phyloP scores from a whole-genome alignment of 2,888 invertebrate genomes.

The Sinopyrophorus schimmeli region DNA sequence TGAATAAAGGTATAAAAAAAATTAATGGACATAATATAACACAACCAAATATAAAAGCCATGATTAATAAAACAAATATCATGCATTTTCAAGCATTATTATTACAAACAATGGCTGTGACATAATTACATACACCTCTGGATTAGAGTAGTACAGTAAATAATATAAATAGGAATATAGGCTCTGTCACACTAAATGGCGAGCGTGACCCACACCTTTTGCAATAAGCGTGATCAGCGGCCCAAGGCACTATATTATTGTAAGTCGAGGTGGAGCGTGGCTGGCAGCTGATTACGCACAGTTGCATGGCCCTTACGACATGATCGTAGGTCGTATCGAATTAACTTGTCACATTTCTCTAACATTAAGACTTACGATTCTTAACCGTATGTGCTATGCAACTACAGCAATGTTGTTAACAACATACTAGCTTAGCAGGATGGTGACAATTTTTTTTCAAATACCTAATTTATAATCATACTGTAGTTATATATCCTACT shows the following conservation, averaged over 20 bases:
- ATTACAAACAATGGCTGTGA: constrained; percentile 77
- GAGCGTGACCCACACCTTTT: constrained; percentile 54
- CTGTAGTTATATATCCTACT: constrained; percentile 34
- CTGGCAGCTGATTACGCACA: constrained; percentile 56
- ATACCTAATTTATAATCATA: constrained; percentile 32
- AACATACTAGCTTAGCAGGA: constrained; percentile 32
- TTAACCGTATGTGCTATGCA: constrained; percentile 24
- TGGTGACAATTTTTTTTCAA: constrained; percentile 31
- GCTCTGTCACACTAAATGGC: constrained; percentile 47
- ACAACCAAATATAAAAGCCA: constrained; percentile 54
- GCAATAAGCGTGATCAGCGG: constrained; percentile 55
- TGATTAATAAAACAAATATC: constrained; percentile 78
- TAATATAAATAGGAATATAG: constrained; percentile 51
- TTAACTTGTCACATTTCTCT: background rate
- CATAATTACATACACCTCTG: constrained; percentile 60
- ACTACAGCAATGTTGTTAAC: constrained; percentile 29
- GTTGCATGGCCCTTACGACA: constrained; percentile 38
- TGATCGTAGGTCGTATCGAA: constrained; percentile 1
- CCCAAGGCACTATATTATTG: constrained; percentile 57
- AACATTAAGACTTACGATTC: constrained; percentile 3
- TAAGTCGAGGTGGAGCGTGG: constrained; percentile 48
- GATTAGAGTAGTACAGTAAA: constrained; percentile 59
- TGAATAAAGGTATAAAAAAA: constrained; percentile 32
- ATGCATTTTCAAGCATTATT: constrained; percentile 87
- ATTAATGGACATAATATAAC: constrained; percentile 44